These are phyloP conservation scores for Lapara coniferarum DNA, from an alignment of 2,888 invertebrate species.

Conservation along the genomic window DNA sequence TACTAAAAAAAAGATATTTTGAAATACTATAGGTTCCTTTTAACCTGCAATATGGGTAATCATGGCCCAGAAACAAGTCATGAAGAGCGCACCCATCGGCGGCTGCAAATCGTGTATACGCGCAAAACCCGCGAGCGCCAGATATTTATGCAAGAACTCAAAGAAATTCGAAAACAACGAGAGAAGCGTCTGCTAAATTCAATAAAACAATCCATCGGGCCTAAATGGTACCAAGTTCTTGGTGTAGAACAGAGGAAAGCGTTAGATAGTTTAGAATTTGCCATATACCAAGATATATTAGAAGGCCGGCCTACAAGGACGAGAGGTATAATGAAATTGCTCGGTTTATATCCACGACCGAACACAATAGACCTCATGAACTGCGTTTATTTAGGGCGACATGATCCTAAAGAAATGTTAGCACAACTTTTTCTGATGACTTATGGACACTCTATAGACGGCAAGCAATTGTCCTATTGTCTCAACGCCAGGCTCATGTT, in stretches of 20 bases:
- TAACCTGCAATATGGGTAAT: conserved; percentile 45
- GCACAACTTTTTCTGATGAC: conserved; percentile 61
- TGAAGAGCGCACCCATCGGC: conserved; percentile 49
- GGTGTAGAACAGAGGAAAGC: conserved; percentile 65
- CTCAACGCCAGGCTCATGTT: conserved; percentile 66
- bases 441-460: conserved; percentile 62
- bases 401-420: conserved; percentile 70
- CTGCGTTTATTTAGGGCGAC: conserved; percentile 57
- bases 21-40: conserved; percentile 22
- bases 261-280: conserved; percentile 55
- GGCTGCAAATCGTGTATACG: conserved; percentile 59
- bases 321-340: conserved; percentile 48
- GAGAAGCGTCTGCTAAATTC: conserved; percentile 45
- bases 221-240: conserved; percentile 72
- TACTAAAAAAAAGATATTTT: conserved; percentile 10
- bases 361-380: conserved; percentile 58
- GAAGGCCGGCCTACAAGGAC: conserved; percentile 65
- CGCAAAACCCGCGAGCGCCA: conserved; percentile 60
- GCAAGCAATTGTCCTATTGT: conserved; percentile 55
- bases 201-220: conserved; percentile 58
- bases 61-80: conserved; percentile 50
- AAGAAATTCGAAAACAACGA: conserved; percentile 51
- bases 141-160: conserved; percentile 71
- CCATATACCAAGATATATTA: conserved; percentile 69
- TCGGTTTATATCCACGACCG: conserved; percentile 66